Conservation (phyloP, 2,888 invertebrate genomes). For the Calameuta pallipes region DNA sequence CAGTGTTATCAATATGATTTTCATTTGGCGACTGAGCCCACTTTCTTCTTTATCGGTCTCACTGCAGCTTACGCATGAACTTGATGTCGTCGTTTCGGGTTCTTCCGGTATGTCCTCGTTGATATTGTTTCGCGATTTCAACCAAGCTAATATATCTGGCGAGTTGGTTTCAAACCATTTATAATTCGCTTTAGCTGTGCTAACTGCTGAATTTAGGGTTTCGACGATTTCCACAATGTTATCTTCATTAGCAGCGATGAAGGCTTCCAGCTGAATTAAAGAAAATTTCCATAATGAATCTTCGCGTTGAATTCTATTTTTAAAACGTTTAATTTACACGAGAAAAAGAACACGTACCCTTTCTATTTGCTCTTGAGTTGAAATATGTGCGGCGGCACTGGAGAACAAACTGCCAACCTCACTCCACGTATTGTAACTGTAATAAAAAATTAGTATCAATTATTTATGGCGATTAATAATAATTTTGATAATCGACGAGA, state of each 20-base stretch:
- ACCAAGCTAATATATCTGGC: neutral
- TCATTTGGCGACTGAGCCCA: neutral
- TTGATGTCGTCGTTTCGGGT: neutral
- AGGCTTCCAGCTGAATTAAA: constrained; percentile 33
- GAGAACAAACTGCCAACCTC: constrained; percentile 38
- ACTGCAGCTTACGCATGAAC: too few relatives aligned
- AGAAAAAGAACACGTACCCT: constrained; percentile 32
- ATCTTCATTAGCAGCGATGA: constrained; percentile 8
- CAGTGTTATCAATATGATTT: neutral
- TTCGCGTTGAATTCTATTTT: neutral
- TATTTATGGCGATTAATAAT: neutral
- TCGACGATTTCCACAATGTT: neutral
- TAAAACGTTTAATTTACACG: neutral
- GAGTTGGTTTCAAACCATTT: constrained; percentile 15
- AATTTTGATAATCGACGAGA: constrained; percentile 7
- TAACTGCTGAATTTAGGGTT: constrained; percentile 15
- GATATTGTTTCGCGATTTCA: neutral
- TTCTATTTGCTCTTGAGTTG: constrained; percentile 31
- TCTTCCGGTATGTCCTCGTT: neutral
- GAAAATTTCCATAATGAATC: neutral
- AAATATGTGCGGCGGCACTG: constrained; percentile 34
- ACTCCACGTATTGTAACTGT: constrained; percentile 46
- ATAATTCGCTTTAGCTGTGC: neutral
- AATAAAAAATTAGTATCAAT: constrained; percentile 7
- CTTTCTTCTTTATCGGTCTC: neutral